Evolutionary conservation across 30 jellyfish, hydroid and myxozoan species (phyloP).

Genomic region (Aurelia sp.): DNA sequence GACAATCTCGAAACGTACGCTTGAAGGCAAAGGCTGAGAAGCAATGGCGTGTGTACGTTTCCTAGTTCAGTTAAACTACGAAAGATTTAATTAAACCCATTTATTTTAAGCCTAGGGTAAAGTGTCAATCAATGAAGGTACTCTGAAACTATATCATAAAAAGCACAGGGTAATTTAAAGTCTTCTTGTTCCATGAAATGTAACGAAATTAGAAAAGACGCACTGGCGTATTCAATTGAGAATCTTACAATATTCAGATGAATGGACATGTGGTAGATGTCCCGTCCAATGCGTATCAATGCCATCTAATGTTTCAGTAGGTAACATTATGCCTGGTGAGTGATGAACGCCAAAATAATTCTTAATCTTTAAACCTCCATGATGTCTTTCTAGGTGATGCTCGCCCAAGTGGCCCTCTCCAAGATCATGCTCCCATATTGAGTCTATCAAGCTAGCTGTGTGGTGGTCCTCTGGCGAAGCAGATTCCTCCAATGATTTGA

Average conservation of each 20-base stretch:
- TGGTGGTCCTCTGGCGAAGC: constrained; percentile 80
- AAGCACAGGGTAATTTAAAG: too few species aligned
- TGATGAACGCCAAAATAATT: constrained; percentile 81
- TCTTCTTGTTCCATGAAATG: too few species aligned
- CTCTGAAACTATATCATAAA: too few species aligned
- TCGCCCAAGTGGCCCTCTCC: constrained; percentile 81
- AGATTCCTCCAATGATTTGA: constrained; percentile 68
- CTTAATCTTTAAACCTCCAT: constrained; percentile 53
- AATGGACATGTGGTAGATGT: constrained; percentile 64
- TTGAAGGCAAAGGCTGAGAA: too few species aligned
- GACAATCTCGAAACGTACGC: too few species aligned
- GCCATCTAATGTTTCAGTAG: constrained; percentile 98
- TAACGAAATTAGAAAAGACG: too few species aligned
- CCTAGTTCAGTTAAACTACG: too few species aligned
- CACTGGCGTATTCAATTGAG: background rate
- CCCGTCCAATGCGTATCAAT: constrained; percentile 92
- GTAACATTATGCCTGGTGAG: constrained; percentile 79
- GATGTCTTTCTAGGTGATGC: constrained; percentile 75
- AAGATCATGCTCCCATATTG: constrained; percentile 90
- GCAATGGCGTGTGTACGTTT: too few species aligned
- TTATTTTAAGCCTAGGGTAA: too few species aligned
- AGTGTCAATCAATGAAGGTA: too few species aligned
- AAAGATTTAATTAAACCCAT: too few species aligned
- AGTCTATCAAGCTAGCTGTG: constrained; percentile 74
- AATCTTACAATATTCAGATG: constrained; percentile 63